Conservation (phyloP, 1,140 invertebrate species). For the Eumeta japonica region DNA sequence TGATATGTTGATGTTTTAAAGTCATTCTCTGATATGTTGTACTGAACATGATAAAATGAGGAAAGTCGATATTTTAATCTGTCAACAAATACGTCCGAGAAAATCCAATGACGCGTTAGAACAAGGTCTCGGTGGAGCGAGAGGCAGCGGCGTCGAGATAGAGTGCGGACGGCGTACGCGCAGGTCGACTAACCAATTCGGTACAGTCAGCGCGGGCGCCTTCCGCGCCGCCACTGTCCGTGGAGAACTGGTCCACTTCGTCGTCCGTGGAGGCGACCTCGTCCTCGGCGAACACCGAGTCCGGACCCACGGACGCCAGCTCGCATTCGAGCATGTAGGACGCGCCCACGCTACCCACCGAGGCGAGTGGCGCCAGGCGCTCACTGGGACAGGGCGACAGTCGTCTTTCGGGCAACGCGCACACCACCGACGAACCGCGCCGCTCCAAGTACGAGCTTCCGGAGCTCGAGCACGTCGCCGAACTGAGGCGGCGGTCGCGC, state of each 20-base stretch:
- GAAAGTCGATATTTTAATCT: slow-evolving; percentile 43
- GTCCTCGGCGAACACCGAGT: slow-evolving; percentile 72
- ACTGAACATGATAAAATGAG: slow-evolving; percentile 11
- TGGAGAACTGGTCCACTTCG: slow-evolving; percentile 77
- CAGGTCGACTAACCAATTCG: slow-evolving; percentile 33
- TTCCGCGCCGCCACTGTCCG: slow-evolving; percentile 67
- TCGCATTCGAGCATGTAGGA: slow-evolving; percentile 67
- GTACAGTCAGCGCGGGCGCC: slow-evolving; percentile 26
- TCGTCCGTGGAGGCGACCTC: slow-evolving; percentile 75
- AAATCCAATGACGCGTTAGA: slow-evolving; percentile 32
- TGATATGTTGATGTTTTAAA: slow-evolving; percentile 23
- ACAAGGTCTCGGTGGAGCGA: slow-evolving; percentile 46
- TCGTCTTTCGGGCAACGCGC: slow-evolving; percentile 65
- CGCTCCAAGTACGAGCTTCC: slow-evolving; percentile 78
- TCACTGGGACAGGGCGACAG: slow-evolving; percentile 80
- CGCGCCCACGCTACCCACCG: slow-evolving; percentile 72
- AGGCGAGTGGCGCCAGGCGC: slow-evolving; percentile 70
- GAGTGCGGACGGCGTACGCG: slow-evolving; percentile 20
- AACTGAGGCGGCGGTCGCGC: slow-evolving; percentile 69
- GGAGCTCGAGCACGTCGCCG: slow-evolving; percentile 77
- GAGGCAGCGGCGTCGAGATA: slow-evolving; percentile 36
- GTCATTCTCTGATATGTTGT: slow-evolving; percentile 34
- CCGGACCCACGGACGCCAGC: slow-evolving; percentile 68
- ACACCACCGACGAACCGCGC: slow-evolving; percentile 71
- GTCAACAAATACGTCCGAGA: slow-evolving; percentile 27